A percentile compares a stretch with the other conserved stretches of the same genome.
Evolutionary conservation across 2,797 vertebrate genomes (phyloP).

Genomic region (Peromyscus eremicus): DNA sequence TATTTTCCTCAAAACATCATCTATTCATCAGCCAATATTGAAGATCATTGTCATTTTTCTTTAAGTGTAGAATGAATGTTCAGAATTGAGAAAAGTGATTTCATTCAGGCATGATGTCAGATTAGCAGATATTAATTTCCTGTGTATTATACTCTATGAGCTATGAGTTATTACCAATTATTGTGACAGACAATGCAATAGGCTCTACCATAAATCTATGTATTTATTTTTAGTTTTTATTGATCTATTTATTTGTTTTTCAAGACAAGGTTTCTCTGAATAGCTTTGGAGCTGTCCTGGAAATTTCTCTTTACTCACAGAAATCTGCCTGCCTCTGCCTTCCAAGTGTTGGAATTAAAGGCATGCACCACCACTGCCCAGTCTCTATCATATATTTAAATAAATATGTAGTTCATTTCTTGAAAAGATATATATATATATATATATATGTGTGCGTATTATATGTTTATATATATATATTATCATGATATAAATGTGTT

Average conservation of each 20-base stretch:
- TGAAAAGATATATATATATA: neutral
- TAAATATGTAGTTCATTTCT: neutral
- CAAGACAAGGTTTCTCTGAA: neutral
- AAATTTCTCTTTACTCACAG: neutral
- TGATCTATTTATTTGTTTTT: neutral
- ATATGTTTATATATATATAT: neutral
- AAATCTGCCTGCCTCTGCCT: neutral
- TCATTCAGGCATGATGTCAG: neutral
- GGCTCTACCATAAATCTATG: neutral
- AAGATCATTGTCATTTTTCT: neutral
- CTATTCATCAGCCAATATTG: neutral
- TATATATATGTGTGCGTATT: too few relatives aligned
- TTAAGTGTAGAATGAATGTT: neutral
- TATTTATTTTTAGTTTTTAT: neutral
- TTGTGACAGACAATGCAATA: neutral
- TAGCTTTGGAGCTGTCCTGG: neutral
- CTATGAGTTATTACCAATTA: neutral
- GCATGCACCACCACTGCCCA: accelerated
- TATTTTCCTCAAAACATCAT: slow-evolving; percentile 6
- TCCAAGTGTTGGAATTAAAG: neutral
- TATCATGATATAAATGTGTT: neutral
- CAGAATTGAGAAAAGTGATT: neutral
- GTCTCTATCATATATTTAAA: neutral
- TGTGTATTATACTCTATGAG: neutral
- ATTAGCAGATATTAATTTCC: neutral